Evolutionary conservation across 1,140 invertebrate species (phyloP), one percentile per base, ranked within the genome.

Genomic region (Aradophagus sp.): DNA sequence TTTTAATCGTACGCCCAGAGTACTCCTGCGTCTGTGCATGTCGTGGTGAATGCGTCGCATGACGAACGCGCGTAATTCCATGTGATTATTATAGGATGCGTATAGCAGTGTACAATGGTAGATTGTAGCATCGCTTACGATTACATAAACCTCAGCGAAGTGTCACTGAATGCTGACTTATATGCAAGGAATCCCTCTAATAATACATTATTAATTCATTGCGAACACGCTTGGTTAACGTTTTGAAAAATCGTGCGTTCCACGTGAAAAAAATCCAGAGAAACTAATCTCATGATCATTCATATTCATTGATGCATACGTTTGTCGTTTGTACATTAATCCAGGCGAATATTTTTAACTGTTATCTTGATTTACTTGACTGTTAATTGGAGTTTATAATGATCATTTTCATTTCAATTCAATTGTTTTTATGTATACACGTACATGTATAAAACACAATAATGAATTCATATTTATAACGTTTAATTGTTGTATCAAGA

Each of bases 161-260:
- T 59, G 59, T 71, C 47, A 65, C 47, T 59, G 41, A 65, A 55
- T 62, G 53, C 59, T 55, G 45, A 52, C 45, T 63, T 70, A 38
- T 61, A 45, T 45, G 23, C 29, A 55, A 53, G 41, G 55, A 59
- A 61, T 68, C 55, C 48, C 55, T 71, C 59, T 65, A 70, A 59
- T 65, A 42, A 65, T 52, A 59, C 53, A 58, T 63, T 56, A 63
- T 59, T 59, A 67, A 67, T 29, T 16, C 39, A 58, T 50, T 14
- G 45, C 39, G 47, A 67, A 52, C 39, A 67, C 32, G 53, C 36
- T 67, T 13, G 19, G 13, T 16, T 67, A 52, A 58, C 15, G 23
- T 52, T 67, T 59, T 44, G 29, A 56, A 42, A 66, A 50, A 32
- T 23, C n/a, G 41, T 29, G 17, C 16, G 16, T 44, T 44, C 19